These are phyloP conservation scores for Chaetops frenatus DNA, from an alignment of 2,113 vertebrate genomes.

Conservation along the genomic window DNA sequence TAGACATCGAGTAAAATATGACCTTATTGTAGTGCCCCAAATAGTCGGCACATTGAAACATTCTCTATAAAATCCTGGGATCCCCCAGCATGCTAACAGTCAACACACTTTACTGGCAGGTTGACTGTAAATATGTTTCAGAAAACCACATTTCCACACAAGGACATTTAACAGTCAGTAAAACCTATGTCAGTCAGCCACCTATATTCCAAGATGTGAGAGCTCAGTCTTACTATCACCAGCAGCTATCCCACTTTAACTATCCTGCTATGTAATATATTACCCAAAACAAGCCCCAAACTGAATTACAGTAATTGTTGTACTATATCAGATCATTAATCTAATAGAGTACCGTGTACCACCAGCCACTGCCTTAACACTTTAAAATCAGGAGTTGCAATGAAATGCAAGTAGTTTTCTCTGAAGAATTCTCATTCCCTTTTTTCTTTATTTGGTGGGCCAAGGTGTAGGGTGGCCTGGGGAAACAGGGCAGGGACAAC, in stretches of 20 bases:
- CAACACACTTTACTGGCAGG: not conserved
- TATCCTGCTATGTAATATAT: not conserved
- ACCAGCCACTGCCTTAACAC: not conserved
- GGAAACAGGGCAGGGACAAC: not conserved
- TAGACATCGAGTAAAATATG: not conserved
- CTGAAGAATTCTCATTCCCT: not conserved
- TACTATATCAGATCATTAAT: not conserved
- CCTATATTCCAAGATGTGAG: not conserved
- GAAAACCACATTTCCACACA: not conserved
- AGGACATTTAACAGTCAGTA: not conserved
- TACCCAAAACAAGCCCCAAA: constrained; percentile 7
- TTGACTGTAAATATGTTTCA: not conserved
- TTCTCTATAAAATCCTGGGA: not conserved
- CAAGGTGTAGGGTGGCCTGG: fast-evolving
- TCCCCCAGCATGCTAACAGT: not conserved
- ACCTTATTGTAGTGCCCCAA: not conserved
- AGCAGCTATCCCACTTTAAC: not conserved
- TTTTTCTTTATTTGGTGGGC: not conserved
- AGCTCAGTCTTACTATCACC: not conserved
- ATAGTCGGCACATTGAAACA: fast-evolving
- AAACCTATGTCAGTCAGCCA: not conserved
- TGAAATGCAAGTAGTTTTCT: not conserved
- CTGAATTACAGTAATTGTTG: not conserved
- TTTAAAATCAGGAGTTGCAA: not conserved
- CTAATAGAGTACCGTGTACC: not conserved